A percentile compares a stretch with the other conserved stretches of the same genome.
phyloP scores from a whole-genome alignment of 2,888 invertebrate genomes.

The Theretra japonica region DNA sequence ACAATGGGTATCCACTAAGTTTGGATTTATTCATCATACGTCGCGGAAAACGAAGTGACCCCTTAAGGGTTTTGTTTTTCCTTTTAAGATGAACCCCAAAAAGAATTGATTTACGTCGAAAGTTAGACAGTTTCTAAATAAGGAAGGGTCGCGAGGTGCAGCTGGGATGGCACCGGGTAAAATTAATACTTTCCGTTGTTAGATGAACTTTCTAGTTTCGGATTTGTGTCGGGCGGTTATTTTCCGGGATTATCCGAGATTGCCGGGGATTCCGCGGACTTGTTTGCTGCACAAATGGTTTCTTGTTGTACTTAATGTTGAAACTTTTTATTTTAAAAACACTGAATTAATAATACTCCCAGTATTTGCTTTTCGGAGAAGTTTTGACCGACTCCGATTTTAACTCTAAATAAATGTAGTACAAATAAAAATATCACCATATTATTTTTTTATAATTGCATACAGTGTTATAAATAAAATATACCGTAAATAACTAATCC shows the following conservation, averaged over 20 bases:
- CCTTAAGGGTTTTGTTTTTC: conserved; percentile 29
- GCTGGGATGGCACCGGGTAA: conserved; percentile 35
- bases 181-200: conserved; percentile 27
- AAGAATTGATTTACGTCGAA: conserved; percentile 60
- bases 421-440: too few relatives aligned
- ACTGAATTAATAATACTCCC: neutral
- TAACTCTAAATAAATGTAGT: too few relatives aligned
- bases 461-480: too few relatives aligned
- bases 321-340: neutral
- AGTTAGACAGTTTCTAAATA: conserved; percentile 61
- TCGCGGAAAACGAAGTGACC: too few relatives aligned
- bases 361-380: too few relatives aligned
- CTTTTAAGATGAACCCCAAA: conserved; percentile 44
- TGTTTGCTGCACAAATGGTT: neutral
- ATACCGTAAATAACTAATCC: too few relatives aligned
- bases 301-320: neutral
- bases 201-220: conserved; percentile 22
- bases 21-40: too few relatives aligned
- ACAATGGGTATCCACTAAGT: too few relatives aligned
- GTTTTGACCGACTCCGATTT: too few relatives aligned
- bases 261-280: neutral
- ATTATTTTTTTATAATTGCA: too few relatives aligned
- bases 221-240: conserved; percentile 8
- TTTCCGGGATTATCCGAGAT: conserved; percentile 21
- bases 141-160: conserved; percentile 46